Conservation (phyloP, 2,113 vertebrate species). For the Syngnathoides biaculeatus region DNA sequence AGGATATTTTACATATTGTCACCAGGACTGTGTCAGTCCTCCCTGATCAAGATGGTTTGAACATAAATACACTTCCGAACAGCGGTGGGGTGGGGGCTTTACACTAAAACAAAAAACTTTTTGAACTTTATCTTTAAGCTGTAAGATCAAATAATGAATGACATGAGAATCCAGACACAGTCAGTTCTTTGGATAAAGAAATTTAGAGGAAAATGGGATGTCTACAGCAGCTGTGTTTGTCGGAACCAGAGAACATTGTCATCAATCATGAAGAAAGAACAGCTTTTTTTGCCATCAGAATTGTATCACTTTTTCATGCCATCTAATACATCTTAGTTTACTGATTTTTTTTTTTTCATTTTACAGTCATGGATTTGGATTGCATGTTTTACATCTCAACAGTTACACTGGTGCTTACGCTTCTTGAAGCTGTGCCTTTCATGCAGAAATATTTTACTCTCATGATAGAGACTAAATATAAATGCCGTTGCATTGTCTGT, state of each 20-base stretch:
- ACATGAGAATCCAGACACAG: not conserved
- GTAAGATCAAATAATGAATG: not conserved
- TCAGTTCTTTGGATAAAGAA: not conserved
- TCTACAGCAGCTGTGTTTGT: not conserved
- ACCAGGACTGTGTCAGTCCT: too few relatives aligned
- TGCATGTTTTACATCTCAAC: not conserved
- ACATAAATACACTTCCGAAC: too few relatives aligned
- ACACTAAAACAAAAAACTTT: too few relatives aligned
- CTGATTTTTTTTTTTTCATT: not conserved
- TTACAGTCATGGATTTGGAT: not conserved
- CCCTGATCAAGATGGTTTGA: too few relatives aligned
- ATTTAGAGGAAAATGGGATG: not conserved
- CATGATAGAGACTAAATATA: not conserved
- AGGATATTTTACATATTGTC: too few relatives aligned
- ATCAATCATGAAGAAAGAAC: not conserved
- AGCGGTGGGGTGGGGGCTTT: too few relatives aligned
- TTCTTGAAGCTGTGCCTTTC: not conserved
- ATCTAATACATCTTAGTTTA: too few relatives aligned
- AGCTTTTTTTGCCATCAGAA: not conserved
- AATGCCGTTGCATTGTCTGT: not conserved
- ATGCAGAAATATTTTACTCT: not conserved
- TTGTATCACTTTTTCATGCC: not conserved
- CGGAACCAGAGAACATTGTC: not conserved
- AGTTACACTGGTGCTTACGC: not conserved
- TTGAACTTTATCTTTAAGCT: too few relatives aligned